These are phyloP conservation scores for Zoroaster sp. DNA, from an alignment of 53 echinoderm and acorn worm species.

Conservation along the genomic window DNA sequence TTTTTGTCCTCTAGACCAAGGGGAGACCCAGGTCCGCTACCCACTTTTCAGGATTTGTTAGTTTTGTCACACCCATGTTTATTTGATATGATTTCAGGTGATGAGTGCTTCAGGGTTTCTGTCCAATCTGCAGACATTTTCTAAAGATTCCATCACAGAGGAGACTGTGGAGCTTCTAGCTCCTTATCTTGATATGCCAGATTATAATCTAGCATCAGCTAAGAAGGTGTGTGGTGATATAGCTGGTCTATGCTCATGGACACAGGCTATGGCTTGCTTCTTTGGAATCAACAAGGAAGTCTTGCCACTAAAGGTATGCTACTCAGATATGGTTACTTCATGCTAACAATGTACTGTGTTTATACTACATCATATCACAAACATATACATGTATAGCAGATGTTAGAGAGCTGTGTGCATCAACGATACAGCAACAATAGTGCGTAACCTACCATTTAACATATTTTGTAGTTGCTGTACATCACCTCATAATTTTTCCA, in stretches of 20 bases:
- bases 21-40: no score
- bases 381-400: no score
- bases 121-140: conserved; percentile 72
- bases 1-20: no score
- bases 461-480: no score
- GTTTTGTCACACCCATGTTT: no score
- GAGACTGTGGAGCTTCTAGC: conserved; percentile 88
- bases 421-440: no score
- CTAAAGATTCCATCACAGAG: conserved; percentile 92
- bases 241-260: conserved; percentile 96
- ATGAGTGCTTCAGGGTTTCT: conserved; percentile 94
- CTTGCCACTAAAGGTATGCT: conserved; percentile 84
- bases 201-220: conserved; percentile 79
- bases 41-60: no score
- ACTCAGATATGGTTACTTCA: neutral
- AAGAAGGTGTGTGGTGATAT: conserved; percentile 99
- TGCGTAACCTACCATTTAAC: no score
- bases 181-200: conserved; percentile 93
- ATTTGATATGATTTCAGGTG: conserved; percentile 59
- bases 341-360: no score
- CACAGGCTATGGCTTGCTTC: conserved; percentile 95
- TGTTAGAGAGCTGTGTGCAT: no score
- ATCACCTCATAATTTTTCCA: no score
- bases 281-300: conserved; percentile 98
- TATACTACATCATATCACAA: no score